Percentiles rank a stretch among this genome's conserved stretches.
phyloP scores from a whole-genome alignment of 2,888 invertebrate genomes.

The Biston betularia region DNA sequence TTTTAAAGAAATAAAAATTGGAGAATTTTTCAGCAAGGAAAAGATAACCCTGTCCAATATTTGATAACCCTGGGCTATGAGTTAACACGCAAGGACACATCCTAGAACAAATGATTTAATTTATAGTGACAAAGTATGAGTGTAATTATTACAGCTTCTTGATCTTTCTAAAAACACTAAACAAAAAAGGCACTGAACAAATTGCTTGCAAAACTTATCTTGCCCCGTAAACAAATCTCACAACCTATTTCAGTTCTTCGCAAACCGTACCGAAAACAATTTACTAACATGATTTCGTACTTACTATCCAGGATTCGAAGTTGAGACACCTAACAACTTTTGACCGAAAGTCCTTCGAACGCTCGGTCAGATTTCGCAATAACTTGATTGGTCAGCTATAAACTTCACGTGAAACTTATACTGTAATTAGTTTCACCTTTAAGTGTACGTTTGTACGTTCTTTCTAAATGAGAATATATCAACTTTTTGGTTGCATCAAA shows the following conservation, averaged over 20 bases:
- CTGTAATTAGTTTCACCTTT: slow-evolving; percentile 4
- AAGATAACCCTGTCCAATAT: too few species aligned
- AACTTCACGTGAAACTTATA: slow-evolving; percentile 37
- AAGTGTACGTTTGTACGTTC: neutral
- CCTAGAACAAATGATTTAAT: too few species aligned
- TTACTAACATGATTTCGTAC: slow-evolving; percentile 57
- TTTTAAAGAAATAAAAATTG: too few species aligned
- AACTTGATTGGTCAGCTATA: slow-evolving; percentile 34
- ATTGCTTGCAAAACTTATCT: slow-evolving; percentile 27
- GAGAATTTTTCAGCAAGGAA: too few species aligned
- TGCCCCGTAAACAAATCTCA: slow-evolving; percentile 41
- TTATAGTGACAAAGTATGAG: too few species aligned
- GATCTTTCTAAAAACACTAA: neutral
- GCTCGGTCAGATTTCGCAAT: slow-evolving; percentile 33
- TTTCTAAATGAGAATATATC: neutral
- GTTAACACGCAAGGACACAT: too few species aligned
- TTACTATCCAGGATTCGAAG: slow-evolving; percentile 48
- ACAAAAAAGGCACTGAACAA: neutral
- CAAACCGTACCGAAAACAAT: slow-evolving; percentile 49
- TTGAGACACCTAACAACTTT: slow-evolving; percentile 52
- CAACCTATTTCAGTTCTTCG: slow-evolving; percentile 52
- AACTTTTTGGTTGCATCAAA: too few species aligned
- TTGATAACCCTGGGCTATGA: too few species aligned
- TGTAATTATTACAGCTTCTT: neutral
- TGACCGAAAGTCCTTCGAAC: slow-evolving; percentile 47